Percentiles rank a stretch among this genome's conserved stretches.
Conservation (phyloP, 2,888 invertebrate species). For the Volucella inflata region DNA sequence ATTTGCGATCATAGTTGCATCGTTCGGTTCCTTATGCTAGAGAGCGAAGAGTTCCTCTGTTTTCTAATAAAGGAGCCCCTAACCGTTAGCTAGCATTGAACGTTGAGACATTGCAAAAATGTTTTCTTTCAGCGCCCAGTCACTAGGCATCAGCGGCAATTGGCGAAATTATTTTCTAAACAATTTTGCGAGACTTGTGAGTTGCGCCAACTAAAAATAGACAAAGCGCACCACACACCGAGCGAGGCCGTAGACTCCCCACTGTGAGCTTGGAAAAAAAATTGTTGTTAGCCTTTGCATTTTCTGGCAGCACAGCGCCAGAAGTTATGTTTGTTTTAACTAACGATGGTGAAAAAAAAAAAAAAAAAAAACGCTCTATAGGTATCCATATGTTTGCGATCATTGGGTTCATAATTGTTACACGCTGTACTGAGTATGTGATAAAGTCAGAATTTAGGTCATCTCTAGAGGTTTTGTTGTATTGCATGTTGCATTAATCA, state of each 20-base stretch:
- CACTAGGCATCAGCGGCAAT: constrained; percentile 47
- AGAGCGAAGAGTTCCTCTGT: constrained; percentile 3
- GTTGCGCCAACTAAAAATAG: constrained; percentile 50
- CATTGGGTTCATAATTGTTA: constrained; percentile 66
- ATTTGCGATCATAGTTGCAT: constrained; percentile 3
- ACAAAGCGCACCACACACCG: constrained; percentile 15
- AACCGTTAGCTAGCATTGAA: constrained; percentile 33
- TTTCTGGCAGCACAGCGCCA: constrained; percentile 37
- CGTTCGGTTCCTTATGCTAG: neutral
- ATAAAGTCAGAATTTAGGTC: constrained; percentile 59
- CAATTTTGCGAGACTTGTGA: constrained; percentile 67
- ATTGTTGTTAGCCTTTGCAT: neutral
- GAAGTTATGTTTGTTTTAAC: constrained; percentile 33
- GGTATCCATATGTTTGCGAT: neutral
- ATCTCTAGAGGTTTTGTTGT: constrained; percentile 23
- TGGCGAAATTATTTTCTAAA: constrained; percentile 57
- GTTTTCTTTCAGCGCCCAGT: constrained; percentile 53
- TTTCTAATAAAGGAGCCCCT: constrained; percentile 20
- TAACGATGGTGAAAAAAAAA: neutral
- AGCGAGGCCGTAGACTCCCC: neutral
- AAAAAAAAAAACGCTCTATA: constrained; percentile 7
- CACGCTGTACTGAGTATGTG: constrained; percentile 38
- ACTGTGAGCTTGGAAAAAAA: neutral
- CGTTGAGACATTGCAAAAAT: constrained; percentile 29
- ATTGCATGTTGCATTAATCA: constrained; percentile 47